Evolutionary conservation across 2,888 invertebrate genomes (phyloP).

Genomic region (Uropetala carovei): DNA sequence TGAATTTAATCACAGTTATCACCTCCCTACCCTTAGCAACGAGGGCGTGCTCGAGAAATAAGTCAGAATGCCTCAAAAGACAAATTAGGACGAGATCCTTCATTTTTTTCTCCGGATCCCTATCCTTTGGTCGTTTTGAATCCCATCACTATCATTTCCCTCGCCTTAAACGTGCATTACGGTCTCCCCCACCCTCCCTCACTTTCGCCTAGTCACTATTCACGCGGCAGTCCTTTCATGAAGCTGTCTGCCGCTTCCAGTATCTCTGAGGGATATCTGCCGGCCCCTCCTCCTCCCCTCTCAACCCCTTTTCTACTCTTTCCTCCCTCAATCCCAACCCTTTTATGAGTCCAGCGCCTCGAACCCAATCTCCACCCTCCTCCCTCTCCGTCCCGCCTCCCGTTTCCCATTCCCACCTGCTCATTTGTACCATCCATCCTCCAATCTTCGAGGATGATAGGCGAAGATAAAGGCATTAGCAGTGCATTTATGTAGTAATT

Average conservation of each 20-base stretch:
- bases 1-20: neutral
- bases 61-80: neutral
- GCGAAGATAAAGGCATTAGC: neutral
- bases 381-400: neutral
- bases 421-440: conserved; percentile 8
- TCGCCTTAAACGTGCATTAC: conserved; percentile 51
- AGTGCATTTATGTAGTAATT: neutral
- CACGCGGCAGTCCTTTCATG: conserved; percentile 49
- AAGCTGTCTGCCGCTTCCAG: conserved; percentile 9
- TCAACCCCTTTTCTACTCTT: conserved; percentile 1
- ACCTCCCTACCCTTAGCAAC: neutral
- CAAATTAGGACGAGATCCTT: conserved; percentile 31
- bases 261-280: conserved; percentile 59
- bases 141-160: conserved; percentile 34
- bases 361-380: neutral
- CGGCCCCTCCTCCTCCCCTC: conserved; percentile 33
- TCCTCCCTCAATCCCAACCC: neutral
- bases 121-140: conserved; percentile 9
- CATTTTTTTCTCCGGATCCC: conserved; percentile 9
- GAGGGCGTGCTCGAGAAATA: neutral
- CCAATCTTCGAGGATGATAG: neutral
- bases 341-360: neutral
- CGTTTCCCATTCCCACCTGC: neutral
- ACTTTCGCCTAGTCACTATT: conserved; percentile 42
- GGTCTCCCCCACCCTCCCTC: neutral